Base-by-base conservation (phyloP, 1,140 invertebrate genomes). In the Macrosteles quadrilineatus region DNA sequence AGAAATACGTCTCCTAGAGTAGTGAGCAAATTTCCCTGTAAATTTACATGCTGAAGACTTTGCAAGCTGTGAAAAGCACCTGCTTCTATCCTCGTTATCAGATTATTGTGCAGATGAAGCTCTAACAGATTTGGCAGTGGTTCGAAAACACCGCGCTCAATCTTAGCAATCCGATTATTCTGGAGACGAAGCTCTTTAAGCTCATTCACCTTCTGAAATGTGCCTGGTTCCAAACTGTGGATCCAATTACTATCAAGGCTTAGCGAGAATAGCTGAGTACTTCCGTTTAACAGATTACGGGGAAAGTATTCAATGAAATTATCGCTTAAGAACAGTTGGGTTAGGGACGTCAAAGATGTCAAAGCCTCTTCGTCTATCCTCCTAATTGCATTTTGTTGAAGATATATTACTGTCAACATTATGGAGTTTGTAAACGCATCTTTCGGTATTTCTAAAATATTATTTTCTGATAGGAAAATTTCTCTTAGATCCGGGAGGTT, bases 221-320 rank as follows among this genome's bases (percentile, higher is more conserved):
- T 89, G 25, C 90, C 90, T 9, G 89, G 87, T 75, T 92, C 86
- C 63, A 98, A 80, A 74, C 92, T 88, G 3, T 85, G 84, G 47
- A 98, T 92, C 79, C 89, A 88, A 83, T 98, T 98, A 74, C 93
- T 91, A 82, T 97, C 95, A 74, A 98, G 80, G 72, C 93, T 97
- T 40, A 98, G 81, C 2, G 92, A 92, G 4, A 90, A 88, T 14
- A 96, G 83, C 75, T 89, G 90, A 50, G 83, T 82, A 77, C 91
- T 93, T 71, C 86, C 84, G 67, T 87, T 83, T 76, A 96, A 91
- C 74, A 95, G 83, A 71, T 88, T 87, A 23, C 83, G 82, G 4
- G 92, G 91, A 69, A 96, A 84, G 45, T 85, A 85, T 36, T 87
- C 87, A 72, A 96, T 88, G 78, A 92, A 95, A 80, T 97, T 97